Evolutionary conservation across 2,113 vertebrate species (phyloP), one percentile per base, ranked within the genome.

Genomic region (Ceyx melanurus): DNA sequence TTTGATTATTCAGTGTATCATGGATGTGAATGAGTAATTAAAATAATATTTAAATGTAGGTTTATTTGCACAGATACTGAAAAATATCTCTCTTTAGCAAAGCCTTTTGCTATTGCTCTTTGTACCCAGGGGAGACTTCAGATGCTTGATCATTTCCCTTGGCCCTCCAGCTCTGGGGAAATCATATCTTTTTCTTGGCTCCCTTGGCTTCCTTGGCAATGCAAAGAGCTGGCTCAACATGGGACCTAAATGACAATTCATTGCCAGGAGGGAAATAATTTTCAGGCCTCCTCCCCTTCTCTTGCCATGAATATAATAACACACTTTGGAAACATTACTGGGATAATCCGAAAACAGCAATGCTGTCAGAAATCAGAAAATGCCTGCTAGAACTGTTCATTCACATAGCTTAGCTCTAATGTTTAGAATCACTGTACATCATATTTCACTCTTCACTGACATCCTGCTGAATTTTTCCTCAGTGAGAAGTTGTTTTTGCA

Each of bases 211-310:
- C 83, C 54, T 43, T 89, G 87, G 92, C 88, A 85, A 87, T 72
- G 83, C 10, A 64, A 91, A 92, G 72, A 86, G 81, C 54, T 80
- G 88, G 84, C 90, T 89, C 82, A 77, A 85, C 6, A 14, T 82
- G 89, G 86, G 82, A 88, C 75, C 56, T 92, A 85, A 96, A 93
- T 93, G 90, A 84, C 93, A 94, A 90, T 76, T 92, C 46, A 33
- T 50, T 90, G 78, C 84, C 82, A 95, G 85, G 71, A 88, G 82
- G 88, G 91, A 95, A 92, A 89, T 86, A 95, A 96, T 96, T 94
- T 96, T 89, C 82, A 88, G 71, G 45, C 93, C 68, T 84, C 71
- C 76, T 94, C 50, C 86, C 29, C 84, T 83, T 73, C 86, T 96
- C 79, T 94, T 94, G 70, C 82, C 43, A 66, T 86, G 93, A 89